phyloP scores from a whole-genome alignment of 2,888 invertebrate species.

The Brachynemurus nebulosus region DNA sequence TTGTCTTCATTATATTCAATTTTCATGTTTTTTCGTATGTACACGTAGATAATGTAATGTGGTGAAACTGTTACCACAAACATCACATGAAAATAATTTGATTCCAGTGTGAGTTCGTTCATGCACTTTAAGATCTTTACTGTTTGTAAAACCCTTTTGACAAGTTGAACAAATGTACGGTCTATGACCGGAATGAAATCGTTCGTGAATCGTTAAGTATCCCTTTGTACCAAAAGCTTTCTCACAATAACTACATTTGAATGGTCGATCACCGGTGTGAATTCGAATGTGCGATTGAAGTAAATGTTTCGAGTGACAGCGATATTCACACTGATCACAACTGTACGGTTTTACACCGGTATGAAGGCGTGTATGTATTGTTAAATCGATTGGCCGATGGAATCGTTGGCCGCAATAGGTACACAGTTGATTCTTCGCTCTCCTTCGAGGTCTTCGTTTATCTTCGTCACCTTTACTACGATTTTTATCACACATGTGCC shows the following conservation, averaged over 20 bases:
- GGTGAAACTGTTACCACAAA: constrained; percentile 11
- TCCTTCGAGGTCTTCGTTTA: background rate
- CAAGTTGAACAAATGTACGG: constrained; percentile 10
- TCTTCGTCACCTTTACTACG: constrained; percentile 9
- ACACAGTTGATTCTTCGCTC: constrained; percentile 10
- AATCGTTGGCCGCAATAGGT: constrained; percentile 11
- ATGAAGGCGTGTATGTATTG: constrained; percentile 10
- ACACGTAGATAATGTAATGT: constrained; percentile 11
- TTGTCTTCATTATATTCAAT: no score
- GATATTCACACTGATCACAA: constrained; percentile 11
- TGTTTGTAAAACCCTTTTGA: constrained; percentile 12
- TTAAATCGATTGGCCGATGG: constrained; percentile 9
- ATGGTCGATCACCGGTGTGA: constrained; percentile 9
- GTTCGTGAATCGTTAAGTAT: constrained; percentile 11
- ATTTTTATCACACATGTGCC: constrained; percentile 9
- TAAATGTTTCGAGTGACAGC: constrained; percentile 10
- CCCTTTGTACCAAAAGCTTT: constrained; percentile 10
- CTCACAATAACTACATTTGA: constrained; percentile 11
- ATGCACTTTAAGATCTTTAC: constrained; percentile 12
- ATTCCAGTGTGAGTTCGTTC: constrained; percentile 13
- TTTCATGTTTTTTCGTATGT: constrained; percentile 12
- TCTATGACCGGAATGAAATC: constrained; percentile 11
- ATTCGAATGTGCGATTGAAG: constrained; percentile 9
- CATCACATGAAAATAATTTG: constrained; percentile 9
- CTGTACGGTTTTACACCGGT: constrained; percentile 11